Evolutionary conservation across 2,797 vertebrate species (phyloP).

Genomic region (Enteromius fasciolatus): DNA sequence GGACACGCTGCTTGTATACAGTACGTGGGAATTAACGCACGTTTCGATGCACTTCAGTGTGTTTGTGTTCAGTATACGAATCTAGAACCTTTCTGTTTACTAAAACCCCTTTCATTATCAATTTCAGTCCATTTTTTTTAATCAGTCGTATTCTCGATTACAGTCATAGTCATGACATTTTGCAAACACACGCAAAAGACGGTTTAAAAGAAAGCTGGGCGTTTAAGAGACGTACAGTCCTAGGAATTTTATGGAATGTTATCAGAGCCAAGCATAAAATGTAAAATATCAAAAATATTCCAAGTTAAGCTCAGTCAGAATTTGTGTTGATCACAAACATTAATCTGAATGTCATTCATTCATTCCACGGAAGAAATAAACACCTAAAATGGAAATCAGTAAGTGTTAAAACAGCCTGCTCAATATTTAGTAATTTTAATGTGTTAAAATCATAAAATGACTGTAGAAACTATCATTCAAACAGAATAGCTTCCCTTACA

Average conservation of each 20-base stretch:
- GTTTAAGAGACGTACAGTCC: not conserved
- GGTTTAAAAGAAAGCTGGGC: not conserved
- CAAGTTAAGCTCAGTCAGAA: not conserved
- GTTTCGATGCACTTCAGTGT: conserved; percentile 50
- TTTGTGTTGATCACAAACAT: not conserved
- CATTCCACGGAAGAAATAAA: not conserved
- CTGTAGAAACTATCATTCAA: not conserved
- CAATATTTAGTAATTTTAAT: not conserved
- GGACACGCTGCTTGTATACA: not conserved
- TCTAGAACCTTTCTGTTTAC: not conserved
- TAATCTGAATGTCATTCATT: not conserved
- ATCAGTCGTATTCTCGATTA: not conserved
- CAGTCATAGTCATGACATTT: not conserved
- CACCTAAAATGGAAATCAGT: not conserved
- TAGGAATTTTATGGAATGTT: not conserved
- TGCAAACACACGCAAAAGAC: not conserved
- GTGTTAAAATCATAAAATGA: not conserved
- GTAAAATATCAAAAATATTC: not conserved
- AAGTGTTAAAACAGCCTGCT: not conserved
- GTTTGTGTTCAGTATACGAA: conserved; percentile 19
- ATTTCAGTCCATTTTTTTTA: not conserved
- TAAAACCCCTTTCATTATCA: conserved; percentile 16
- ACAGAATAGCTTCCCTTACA: not conserved
- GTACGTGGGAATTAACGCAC: conserved; percentile 71
- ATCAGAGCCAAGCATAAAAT: not conserved